Base-by-base conservation (phyloP, 92 coral and sea anemone genomes). In the Siderastrea radians region DNA sequence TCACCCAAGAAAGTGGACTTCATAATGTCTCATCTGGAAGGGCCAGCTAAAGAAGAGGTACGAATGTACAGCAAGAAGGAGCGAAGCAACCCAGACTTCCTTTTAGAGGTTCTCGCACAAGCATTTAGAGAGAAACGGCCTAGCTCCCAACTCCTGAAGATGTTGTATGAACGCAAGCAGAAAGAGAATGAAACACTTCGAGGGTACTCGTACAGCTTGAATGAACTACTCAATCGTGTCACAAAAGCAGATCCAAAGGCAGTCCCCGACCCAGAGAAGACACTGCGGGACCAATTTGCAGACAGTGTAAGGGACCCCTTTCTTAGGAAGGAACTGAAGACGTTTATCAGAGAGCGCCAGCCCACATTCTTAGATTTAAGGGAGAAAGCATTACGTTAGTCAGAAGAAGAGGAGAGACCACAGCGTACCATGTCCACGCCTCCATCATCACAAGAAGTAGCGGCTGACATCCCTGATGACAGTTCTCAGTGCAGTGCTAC, bases 141-240 rank as follows among this genome's bases (percentile, higher is more conserved):
- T 3, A n/a, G 80, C 2, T 91, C 92, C 1, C 93, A 92, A 50
- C 85, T 92, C 6, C 80, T 86, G 4, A 93, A 89, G 78, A 9
- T 58, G 14, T 88, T 92, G 60, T 93, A 85, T 64, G 78, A 93
- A 63, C 51, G 93, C n/a, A 64, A 46, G 15, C 91, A 86, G 81
- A 48, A 72, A 55, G 89, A 82, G 13, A 49, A 58, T 1, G 94
- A 91, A 57, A 51, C 83, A 6, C 83, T 92, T 0, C 47, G 80
- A 49, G 86, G n/a, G 6, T 69, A 68, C 86, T 52, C 66, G n/a
- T 71, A 81, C 52, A 3, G 5, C 77, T 53, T 81, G 4, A 67
- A 71, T 15, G 84, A 88, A 83, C 84, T 83, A 45, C 66, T 88
- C 53, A 83, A 83, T 44, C 4, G 88, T 3, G 88, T 60, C 10